Base-by-base conservation (phyloP, 1,140 invertebrate species). In the Thaumetopoea pityocampa region DNA sequence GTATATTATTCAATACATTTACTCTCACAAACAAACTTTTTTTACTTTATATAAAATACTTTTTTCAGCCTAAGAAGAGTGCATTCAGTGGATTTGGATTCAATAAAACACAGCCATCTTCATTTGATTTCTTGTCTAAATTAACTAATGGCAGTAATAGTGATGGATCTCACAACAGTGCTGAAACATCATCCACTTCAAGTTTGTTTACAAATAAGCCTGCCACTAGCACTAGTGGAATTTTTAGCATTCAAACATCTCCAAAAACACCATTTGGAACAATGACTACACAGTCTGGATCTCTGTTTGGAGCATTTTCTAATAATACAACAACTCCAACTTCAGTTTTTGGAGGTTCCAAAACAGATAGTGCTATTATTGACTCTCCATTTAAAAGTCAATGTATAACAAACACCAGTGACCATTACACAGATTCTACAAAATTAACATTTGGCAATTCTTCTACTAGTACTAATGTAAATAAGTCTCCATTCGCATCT, bases 31-130 rank as follows among this genome's bases (percentile, higher is more conserved):
- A 10, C 3, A 11, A 3, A 2, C 8, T 7, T 6, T 5, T 16
- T 15, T 24, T 9, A 19, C n/a, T 3, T 5, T 18, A n/a, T 27
- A 2, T 17, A 5, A 26, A 43, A 34, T 11, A 12, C 1, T 19
- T 12, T 35, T 87, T 83, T 38, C 80, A 88, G 81, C 50, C 85
- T 56, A 80, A 71, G 17, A 90, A 88, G 73, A 88, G 83, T 68
- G 87, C 89, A 5, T 92, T 92, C 58, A 89, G 88, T 57, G 82
- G 86, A 16, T 92, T 92, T 69, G 90, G 90, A 45, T 89, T 90
- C 41, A 87, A 86, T 53, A 86, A 86, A 59, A 40, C 71, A 20
- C 65, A 77, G 49, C 59, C 68, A 51, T 52, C 73, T 34, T 83
- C 88, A 5, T 91, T 91, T 76, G 88, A 88, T 63, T 90, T 91